A percentile compares a stretch with the other conserved stretches of the same genome.
phyloP scores from a whole-genome alignment of 2,797 vertebrate genomes.

The Cuculus canorus region DNA sequence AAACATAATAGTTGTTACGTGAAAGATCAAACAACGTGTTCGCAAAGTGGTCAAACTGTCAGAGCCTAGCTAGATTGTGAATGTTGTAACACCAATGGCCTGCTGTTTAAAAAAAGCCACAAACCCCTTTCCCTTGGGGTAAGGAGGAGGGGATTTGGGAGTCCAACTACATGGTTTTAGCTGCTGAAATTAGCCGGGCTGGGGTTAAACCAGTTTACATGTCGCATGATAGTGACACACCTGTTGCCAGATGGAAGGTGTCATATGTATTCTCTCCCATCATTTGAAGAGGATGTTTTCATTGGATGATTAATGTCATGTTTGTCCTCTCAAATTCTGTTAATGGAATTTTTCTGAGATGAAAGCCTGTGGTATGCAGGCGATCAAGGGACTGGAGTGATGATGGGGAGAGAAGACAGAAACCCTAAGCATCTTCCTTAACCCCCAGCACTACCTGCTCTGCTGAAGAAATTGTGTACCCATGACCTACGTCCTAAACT shows the following conservation, averaged over 20 bases:
- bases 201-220: not conserved
- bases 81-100: not conserved
- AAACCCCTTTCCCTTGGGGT: too few relatives aligned
- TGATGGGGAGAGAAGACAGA: not conserved
- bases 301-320: not conserved
- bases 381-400: not conserved
- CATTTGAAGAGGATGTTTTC: not conserved
- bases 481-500: fast-evolving
- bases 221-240: not conserved
- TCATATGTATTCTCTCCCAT: not conserved
- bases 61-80: not conserved
- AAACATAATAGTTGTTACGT: not conserved
- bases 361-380: not conserved
- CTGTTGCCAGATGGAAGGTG: not conserved
- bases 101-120: not conserved
- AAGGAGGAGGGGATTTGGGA: too few relatives aligned
- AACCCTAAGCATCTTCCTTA: not conserved
- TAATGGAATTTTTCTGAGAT: not conserved
- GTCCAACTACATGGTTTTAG: too few relatives aligned
- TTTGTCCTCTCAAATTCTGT: not conserved
- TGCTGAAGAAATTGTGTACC: not conserved
- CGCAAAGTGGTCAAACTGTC: not conserved
- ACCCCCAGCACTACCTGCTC: not conserved
- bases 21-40: not conserved
- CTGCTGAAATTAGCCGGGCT: too few relatives aligned